Evolutionary conservation across 2,797 vertebrate genomes (phyloP), one percentile per base, ranked within the genome.

Genomic region (Micrastur ruficollis): DNA sequence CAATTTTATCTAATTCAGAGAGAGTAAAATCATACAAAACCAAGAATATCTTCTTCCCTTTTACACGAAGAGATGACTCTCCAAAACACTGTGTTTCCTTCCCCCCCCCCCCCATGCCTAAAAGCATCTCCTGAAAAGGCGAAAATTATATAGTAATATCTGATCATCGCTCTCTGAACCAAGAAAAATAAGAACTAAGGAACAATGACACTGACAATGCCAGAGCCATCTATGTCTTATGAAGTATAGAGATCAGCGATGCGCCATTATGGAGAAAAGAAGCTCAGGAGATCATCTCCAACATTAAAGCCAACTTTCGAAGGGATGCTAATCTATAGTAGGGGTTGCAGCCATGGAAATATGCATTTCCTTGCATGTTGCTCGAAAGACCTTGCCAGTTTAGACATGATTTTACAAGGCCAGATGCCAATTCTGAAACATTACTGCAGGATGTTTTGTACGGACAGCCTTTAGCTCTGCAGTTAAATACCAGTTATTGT

Each of bases 1-100:
- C 62, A 90, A 81, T 89, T 93, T 66, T 75, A 31, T 40, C 73
- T 88, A 91, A 95, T 75, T 89, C 76, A 89, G 66, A 86, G 42
- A 87, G 44, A 93, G 58, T 52, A 89, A 94, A 92, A 94, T 84
- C 0, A 1, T 70, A 84, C 70, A 49, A 81, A 95, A 79, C 55
- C 58, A 75, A 78, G 53, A 95, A 81, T 94, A 95, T 86, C 58
- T 78, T 75, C 61, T 78, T 86, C 27, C 23, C 38, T 93, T 91
- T 84, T 79, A 90, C 15, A 68, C 38, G 50, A 83, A 88, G 49
- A 91, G 46, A 88, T 44, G 38, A 65, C 42, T 88, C 46, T 88
- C 73, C 65, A 65, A 96, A 94, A 72, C 67, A 62, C 38, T 26
- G 8, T 80, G 58, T 67, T 70, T 95, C 70, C 58, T 83, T 90